phyloP scores from a whole-genome alignment of 2,113 vertebrate genomes.

The Crotalus viridis region DNA sequence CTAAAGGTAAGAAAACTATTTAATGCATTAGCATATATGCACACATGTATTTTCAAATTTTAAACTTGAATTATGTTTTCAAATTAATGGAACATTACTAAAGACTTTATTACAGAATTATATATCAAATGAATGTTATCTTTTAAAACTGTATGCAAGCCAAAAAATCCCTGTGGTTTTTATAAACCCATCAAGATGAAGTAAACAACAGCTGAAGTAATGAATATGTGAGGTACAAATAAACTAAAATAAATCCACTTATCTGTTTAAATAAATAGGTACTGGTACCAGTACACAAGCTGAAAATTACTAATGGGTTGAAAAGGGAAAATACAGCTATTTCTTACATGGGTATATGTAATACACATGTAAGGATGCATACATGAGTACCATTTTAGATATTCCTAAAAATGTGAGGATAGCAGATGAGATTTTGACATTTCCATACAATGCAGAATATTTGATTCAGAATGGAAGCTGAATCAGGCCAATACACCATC shows the following conservation, averaged over 20 bases:
- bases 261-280: not conserved
- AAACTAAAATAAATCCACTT: not conserved
- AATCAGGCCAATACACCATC: not conserved
- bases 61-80: not conserved
- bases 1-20: slow-evolving; percentile 59
- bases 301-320: not conserved
- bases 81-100: not conserved
- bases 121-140: not conserved
- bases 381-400: not conserved
- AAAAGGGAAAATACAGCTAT: not conserved
- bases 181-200: not conserved
- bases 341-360: not conserved
- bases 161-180: not conserved
- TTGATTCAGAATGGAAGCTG: not conserved
- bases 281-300: not conserved
- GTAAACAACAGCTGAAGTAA: not conserved
- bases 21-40: not conserved
- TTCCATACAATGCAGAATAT: not conserved
- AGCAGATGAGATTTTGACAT: not conserved
- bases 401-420: not conserved
- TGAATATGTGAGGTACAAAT: not conserved
- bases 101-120: not conserved
- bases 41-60: not conserved
- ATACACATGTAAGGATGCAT: not conserved
- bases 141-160: not conserved